These are phyloP conservation scores for Agrotis exclamationis DNA, from an alignment of 2,888 invertebrate species.

Conservation along the genomic window DNA sequence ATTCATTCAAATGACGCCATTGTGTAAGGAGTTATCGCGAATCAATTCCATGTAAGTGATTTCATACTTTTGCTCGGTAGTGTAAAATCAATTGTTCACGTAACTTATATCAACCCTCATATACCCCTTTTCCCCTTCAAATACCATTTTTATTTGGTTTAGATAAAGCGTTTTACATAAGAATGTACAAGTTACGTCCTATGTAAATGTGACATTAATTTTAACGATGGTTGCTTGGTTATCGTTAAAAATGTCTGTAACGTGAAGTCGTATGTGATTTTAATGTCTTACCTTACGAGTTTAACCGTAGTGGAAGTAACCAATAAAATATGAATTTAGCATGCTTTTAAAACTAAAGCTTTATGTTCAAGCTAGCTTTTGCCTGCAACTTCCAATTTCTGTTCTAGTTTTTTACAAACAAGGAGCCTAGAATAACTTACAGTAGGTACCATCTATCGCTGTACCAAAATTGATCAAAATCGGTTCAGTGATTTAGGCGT, in stretches of 20 bases:
- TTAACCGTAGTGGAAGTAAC: constrained; percentile 18
- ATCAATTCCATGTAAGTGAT: too few species aligned
- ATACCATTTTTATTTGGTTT: constrained; percentile 37
- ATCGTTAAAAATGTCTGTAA: constrained; percentile 41
- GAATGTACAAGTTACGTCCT: constrained; percentile 41
- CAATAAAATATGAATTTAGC: constrained; percentile 35
- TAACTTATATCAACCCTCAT: neutral
- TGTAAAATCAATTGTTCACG: constrained; percentile 3
- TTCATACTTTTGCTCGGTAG: too few species aligned
- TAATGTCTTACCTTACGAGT: constrained; percentile 12
- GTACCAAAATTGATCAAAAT: too few species aligned
- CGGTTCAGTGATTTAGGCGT: too few species aligned
- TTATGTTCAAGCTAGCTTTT: neutral
- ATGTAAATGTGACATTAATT: constrained; percentile 56
- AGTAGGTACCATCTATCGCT: too few species aligned
- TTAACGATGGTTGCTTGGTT: constrained; percentile 34
- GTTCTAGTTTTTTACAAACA: too few species aligned
- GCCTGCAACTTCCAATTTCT: neutral
- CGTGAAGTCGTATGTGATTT: constrained; percentile 44
- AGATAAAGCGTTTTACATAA: constrained; percentile 48
- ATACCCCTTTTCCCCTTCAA: constrained; percentile 15
- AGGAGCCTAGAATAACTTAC: too few species aligned
- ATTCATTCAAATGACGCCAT: too few species aligned
- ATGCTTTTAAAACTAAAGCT: constrained; percentile 18
- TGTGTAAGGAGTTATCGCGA: too few species aligned